phyloP scores from a whole-genome alignment of 2,113 vertebrate genomes.

The Cervus canadensis region DNA sequence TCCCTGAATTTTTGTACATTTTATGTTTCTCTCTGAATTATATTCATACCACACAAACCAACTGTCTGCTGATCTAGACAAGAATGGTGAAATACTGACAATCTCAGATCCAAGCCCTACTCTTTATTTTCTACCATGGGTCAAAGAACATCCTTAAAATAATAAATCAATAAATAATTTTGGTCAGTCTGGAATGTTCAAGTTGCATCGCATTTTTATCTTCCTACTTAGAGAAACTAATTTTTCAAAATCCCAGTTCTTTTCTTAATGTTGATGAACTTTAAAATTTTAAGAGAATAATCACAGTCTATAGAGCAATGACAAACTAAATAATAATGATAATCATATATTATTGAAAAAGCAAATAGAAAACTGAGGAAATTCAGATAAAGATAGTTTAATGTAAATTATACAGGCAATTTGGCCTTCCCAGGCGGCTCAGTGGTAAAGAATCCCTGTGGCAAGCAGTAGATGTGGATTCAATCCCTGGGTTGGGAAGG shows the following conservation, averaged over 20 bases:
- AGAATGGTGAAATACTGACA: constrained; percentile 47
- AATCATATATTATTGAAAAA: neutral
- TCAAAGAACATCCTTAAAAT: constrained; percentile 67
- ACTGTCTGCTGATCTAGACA: constrained; percentile 51
- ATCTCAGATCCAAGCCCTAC: constrained; percentile 17
- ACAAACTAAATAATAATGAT: neutral
- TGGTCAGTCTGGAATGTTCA: constrained; percentile 78
- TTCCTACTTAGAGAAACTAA: constrained; percentile 48
- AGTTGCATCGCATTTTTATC: constrained; percentile 62
- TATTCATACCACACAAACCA: neutral
- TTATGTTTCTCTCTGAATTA: constrained; percentile 42
- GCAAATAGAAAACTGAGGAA: neutral
- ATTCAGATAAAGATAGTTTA: neutral
- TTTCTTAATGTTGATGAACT: neutral
- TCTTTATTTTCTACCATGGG: constrained; percentile 64
- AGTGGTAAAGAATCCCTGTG: neutral
- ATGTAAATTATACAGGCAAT: neutral
- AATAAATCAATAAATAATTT: constrained; percentile 78
- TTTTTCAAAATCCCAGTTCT: neutral
- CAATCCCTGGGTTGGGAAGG: neutral
- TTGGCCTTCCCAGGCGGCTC: neutral
- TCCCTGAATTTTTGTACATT: constrained; percentile 73
- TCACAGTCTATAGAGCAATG: neutral
- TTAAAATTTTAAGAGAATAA: neutral
- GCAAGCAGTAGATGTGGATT: neutral